Base-by-base conservation (phyloP, 1,140 invertebrate genomes). In the Dermatophagoides farinae region DNA sequence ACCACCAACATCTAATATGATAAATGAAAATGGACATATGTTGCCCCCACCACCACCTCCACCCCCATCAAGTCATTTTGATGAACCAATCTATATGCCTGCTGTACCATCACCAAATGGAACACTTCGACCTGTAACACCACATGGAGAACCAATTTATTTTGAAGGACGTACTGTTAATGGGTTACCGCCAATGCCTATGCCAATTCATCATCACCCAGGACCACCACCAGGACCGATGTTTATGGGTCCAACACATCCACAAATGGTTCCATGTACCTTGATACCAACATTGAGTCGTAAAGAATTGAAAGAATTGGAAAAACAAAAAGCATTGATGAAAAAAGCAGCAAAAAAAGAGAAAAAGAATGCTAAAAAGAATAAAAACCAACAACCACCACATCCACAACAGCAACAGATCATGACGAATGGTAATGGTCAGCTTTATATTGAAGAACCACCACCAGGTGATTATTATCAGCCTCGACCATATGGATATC, bases 331-430 rank as follows among this genome's bases (percentile, higher is more conserved):
- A 31, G 64, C 62, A 20, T 41, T n/a, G 23, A 63, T 31, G 8
- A 53, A 49, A 20, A 55, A 61, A 43, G 9, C 55, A 1, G 18
- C 38, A 8, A 64, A 61, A 38, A 52, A 60, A 20, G 61, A 60
- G 14, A 65, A 63, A 47, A 59, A 60, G 6, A 61, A 63, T 16
- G 59, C 41, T 5, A 63, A 60, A 14, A 63, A 65, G 41, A 52
- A 61, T 16, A 64, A 64, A 37, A 50, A 59, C 11, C 6, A 39
- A 62, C n/a, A 20, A 23, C n/a, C 1, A 23, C n/a, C 1, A 23
- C 46, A 20, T 4, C 46, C 46, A 18, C 46, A 47, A 23, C 46
- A 47, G 22, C 46, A 47, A 8, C 31, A 31, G 31, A 20, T 44
- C 64, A 61, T 31, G 8, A 31, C 8, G 31, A 50, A 50, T 20